A percentile compares a stretch with the other conserved stretches of the same genome.
These are phyloP conservation scores for Poecile atricapillus DNA, from an alignment of 2,113 vertebrate genomes.

Conservation along the genomic window DNA sequence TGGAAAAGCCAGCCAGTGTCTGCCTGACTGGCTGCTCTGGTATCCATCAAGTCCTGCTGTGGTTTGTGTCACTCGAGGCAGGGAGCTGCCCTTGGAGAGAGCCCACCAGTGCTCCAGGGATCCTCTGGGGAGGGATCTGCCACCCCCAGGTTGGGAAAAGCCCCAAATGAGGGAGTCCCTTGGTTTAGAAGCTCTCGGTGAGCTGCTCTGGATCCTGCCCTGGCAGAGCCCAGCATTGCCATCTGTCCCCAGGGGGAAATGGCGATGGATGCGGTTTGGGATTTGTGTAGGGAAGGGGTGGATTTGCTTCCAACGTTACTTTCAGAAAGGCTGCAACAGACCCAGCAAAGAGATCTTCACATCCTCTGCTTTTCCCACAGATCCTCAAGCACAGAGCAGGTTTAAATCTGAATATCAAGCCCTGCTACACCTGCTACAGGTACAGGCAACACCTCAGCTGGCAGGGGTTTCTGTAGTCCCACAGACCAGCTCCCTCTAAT, in stretches of 20 bases:
- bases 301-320: not conserved
- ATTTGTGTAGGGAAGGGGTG: not conserved
- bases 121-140: fast-evolving
- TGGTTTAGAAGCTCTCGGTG: not conserved
- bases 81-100: not conserved
- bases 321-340: not conserved
- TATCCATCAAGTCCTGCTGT: not conserved
- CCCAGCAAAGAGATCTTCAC: not conserved
- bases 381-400: not conserved
- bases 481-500: not conserved
- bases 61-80: not conserved
- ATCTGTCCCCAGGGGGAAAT: fast-evolving
- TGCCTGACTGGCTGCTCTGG: conserved; percentile 42
- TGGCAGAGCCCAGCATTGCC: not conserved
- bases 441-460: not conserved
- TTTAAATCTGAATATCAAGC: not conserved
- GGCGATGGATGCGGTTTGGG: fast-evolving
- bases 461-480: not conserved
- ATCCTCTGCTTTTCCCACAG: not conserved
- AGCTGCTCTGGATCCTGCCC: not conserved
- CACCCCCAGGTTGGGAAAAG: fast-evolving
- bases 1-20: conserved; percentile 45
- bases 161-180: fast-evolving
- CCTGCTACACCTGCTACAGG: not conserved
- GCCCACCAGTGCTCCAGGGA: not conserved